phyloP scores from a whole-genome alignment of 2,797 vertebrate genomes.

The Molossus molossus region DNA sequence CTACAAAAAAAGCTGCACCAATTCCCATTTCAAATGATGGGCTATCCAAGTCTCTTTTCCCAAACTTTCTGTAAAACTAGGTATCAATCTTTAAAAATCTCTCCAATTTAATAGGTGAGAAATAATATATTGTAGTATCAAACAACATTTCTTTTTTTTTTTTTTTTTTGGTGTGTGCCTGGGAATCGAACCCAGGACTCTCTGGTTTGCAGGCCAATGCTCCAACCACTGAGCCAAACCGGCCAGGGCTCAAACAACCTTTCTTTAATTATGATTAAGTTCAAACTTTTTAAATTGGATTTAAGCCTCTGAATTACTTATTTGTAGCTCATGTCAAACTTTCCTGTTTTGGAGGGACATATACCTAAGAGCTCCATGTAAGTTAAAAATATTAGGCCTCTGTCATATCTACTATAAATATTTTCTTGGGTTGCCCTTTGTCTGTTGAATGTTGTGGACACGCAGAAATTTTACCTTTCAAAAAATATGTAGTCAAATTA shows the following conservation, averaged over 20 bases:
- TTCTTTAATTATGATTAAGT: constrained; percentile 29
- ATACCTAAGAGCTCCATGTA: background rate
- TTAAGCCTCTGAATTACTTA: background rate
- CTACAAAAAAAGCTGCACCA: background rate
- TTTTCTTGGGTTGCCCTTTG: background rate
- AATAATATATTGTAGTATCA: constrained; percentile 55
- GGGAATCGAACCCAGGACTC: too few species aligned
- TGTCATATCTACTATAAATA: background rate
- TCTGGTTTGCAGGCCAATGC: too few species aligned
- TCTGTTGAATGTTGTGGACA: background rate
- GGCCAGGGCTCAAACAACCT: background rate
- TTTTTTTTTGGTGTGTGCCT: background rate
- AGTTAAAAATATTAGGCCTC: constrained; percentile 56
- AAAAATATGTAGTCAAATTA: background rate
- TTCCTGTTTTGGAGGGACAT: background rate
- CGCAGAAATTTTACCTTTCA: constrained; percentile 1
- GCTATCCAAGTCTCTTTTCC: background rate
- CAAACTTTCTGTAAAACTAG: background rate
- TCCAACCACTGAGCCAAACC: background rate
- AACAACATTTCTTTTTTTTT: background rate
- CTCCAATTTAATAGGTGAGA: background rate
- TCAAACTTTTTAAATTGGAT: constrained; percentile 16
- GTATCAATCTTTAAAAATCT: constrained; percentile 18
- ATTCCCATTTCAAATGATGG: background rate
- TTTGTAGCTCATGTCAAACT: background rate